These are phyloP conservation scores for Botrylloides violaceus DNA, from an alignment of 23 tunicate species.

Conservation along the genomic window DNA sequence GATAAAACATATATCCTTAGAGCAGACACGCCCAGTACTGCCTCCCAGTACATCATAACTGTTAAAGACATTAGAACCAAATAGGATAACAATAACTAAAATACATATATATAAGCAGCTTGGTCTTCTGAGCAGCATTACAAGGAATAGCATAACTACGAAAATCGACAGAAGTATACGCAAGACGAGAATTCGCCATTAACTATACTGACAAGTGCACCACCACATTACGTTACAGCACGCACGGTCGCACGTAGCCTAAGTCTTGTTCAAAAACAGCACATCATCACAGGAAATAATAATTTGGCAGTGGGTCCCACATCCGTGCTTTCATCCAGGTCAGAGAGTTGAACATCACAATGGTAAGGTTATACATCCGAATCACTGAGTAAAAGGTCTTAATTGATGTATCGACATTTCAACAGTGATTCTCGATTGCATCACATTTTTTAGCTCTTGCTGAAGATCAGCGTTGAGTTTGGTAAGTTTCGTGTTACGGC, in stretches of 20 bases:
- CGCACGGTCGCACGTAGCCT: too few relatives aligned
- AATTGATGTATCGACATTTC: constrained; percentile 90
- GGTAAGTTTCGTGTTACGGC: constrained; percentile 50
- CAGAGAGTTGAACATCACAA: too few relatives aligned
- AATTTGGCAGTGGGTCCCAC: not conserved
- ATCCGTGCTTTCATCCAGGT: not conserved
- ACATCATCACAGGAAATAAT: not conserved
- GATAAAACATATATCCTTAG: too few relatives aligned
- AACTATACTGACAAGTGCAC: not conserved
- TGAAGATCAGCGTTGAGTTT: constrained; percentile 74
- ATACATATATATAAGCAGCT: not conserved
- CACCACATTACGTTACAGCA: too few relatives aligned
- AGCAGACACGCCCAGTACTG: too few relatives aligned
- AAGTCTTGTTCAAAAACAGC: too few relatives aligned
- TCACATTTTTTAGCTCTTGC: constrained; percentile 69
- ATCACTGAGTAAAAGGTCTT: constrained; percentile 55
- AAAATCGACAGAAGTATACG: not conserved
- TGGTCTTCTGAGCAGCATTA: not conserved
- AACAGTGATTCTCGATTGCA: constrained; percentile 74
- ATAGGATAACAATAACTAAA: not conserved
- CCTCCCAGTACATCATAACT: not conserved
- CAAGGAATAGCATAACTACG: not conserved
- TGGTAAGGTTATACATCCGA: too few relatives aligned
- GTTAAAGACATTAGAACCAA: not conserved
- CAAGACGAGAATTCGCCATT: not conserved